Percentiles rank a stretch among this genome's conserved stretches.
These are phyloP conservation scores for Bujurquina vittata DNA, from an alignment of 2,113 vertebrate genomes.

Conservation along the genomic window DNA sequence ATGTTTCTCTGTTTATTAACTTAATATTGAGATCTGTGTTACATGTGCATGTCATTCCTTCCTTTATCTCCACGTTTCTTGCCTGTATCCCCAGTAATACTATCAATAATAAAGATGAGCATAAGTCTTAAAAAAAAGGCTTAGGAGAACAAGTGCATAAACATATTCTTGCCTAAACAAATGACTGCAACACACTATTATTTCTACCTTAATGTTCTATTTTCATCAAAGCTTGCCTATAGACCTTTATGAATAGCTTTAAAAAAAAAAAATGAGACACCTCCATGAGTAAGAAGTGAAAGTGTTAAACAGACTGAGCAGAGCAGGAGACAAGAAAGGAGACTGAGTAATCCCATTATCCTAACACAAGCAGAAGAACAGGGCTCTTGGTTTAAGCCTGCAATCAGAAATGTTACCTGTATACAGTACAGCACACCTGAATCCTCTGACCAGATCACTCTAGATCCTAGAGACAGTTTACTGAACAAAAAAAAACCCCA, in stretches of 20 bases:
- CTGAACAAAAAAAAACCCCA: background rate
- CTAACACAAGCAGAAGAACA: slow-evolving; percentile 30
- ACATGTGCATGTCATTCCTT: background rate
- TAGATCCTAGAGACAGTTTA: background rate
- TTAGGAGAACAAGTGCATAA: rapidly evolving
- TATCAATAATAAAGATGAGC: background rate
- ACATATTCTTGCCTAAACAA: background rate
- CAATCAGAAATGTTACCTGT: background rate
- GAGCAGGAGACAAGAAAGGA: background rate
- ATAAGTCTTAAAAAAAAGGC: rapidly evolving
- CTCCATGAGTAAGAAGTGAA: background rate
- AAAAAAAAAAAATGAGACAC: rapidly evolving
- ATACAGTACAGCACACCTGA: background rate
- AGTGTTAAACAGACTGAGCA: slow-evolving; percentile 32
- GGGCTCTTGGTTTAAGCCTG: slow-evolving; percentile 6
- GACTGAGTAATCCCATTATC: slow-evolving; percentile 62
- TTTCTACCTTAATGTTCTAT: background rate
- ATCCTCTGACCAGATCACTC: slow-evolving; percentile 25
- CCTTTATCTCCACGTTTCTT: background rate
- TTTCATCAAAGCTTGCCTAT: background rate
- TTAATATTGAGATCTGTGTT: rapidly evolving
- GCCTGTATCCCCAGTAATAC: background rate
- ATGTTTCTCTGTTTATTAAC: background rate
- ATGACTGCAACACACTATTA: background rate
- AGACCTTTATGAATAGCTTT: rapidly evolving